Conservation (phyloP, 2,113 vertebrate genomes). For the Anhinga rufa region DNA sequence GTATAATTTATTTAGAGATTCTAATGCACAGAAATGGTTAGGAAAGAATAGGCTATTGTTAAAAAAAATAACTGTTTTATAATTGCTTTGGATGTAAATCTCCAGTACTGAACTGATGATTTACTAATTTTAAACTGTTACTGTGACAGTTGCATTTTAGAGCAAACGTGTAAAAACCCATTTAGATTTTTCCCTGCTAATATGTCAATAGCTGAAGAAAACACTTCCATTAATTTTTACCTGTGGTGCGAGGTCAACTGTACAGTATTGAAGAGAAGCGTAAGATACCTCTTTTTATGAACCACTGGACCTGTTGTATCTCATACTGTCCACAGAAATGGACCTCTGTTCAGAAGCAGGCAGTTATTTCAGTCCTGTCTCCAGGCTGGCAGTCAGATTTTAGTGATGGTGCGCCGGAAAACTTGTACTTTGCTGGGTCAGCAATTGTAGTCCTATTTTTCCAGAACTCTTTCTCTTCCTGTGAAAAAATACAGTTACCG, state of each 20-base stretch:
- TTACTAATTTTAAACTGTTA: neutral
- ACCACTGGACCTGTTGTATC: neutral
- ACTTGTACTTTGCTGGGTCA: neutral
- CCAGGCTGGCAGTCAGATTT: neutral
- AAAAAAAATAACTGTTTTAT: neutral
- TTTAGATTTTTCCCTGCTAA: neutral
- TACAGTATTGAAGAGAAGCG: neutral
- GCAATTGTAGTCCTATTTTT: neutral
- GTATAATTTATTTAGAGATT: neutral
- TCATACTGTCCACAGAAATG: neutral
- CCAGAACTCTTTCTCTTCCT: neutral
- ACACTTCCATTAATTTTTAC: neutral
- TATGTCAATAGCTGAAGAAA: neutral
- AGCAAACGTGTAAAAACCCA: neutral
- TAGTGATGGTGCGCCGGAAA: neutral
- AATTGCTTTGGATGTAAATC: neutral
- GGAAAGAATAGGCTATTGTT: neutral
- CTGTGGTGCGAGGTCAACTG: neutral
- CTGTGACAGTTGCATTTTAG: neutral
- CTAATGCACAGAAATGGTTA: neutral
- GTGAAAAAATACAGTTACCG: neutral
- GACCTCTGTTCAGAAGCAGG: neutral
- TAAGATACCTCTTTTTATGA: neutral
- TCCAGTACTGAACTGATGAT: neutral
- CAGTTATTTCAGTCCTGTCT: neutral